Evolutionary conservation across 2,113 vertebrate species (phyloP).

Genomic region (Labeo catla): DNA sequence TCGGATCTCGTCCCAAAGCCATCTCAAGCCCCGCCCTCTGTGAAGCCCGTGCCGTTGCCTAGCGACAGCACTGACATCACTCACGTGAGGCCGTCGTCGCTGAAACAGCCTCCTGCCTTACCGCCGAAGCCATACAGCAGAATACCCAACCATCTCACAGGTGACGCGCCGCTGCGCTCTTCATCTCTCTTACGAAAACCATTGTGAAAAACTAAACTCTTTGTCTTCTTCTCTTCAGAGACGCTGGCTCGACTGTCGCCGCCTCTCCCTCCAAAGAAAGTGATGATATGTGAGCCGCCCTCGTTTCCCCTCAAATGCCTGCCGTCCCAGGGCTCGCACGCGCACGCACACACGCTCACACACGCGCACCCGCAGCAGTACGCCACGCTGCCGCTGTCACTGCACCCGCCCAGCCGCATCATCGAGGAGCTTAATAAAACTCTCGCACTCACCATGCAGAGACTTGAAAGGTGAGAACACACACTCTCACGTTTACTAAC

Average conservation of each 20-base stretch:
- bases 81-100: slow-evolving; percentile 84
- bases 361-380: slow-evolving; percentile 88
- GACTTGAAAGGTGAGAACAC: slow-evolving; percentile 89
- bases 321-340: slow-evolving; percentile 76
- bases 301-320: slow-evolving; percentile 87
- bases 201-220: not conserved
- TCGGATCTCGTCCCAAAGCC: slow-evolving; percentile 86
- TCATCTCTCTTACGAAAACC: accelerated
- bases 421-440: slow-evolving; percentile 98
- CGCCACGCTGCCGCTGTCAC: slow-evolving; percentile 78
- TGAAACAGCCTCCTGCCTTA: slow-evolving; percentile 95
- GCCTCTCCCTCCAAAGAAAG: slow-evolving; percentile 99
- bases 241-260: slow-evolving; percentile 89
- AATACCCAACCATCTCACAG: slow-evolving; percentile 91
- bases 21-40: slow-evolving; percentile 82
- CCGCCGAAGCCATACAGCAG: slow-evolving; percentile 95
- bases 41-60: slow-evolving; percentile 82
- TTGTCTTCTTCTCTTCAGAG: slow-evolving; percentile 73
- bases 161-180: slow-evolving; percentile 50
- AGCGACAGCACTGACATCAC: slow-evolving; percentile 84
- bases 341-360: slow-evolving; percentile 77
- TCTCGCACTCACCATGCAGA: slow-evolving; percentile 95
- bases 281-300: slow-evolving; percentile 93
- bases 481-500: not conserved
- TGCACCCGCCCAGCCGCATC: slow-evolving; percentile 89